Conservation (phyloP, 1,140 invertebrate species). For the Bombus cullumanus region DNA sequence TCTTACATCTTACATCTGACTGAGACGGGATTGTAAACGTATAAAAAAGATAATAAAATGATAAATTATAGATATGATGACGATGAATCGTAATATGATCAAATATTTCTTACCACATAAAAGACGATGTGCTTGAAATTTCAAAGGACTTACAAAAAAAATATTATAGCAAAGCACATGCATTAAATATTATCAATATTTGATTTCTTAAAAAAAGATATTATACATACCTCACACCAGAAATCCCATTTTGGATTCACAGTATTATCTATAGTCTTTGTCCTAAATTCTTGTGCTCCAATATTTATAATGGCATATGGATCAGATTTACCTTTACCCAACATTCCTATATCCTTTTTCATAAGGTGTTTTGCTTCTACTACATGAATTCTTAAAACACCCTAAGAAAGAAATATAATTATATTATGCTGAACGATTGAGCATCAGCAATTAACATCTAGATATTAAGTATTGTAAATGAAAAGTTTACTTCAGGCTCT, state of each 20-base stretch:
- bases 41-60: conserved; percentile 6
- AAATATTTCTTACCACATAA: conserved; percentile 60
- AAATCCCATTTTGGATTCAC: conserved; percentile 97
- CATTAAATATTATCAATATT: conserved; percentile 63
- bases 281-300: conserved; percentile 94
- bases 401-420: conserved; percentile 81
- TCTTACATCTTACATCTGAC: conserved; percentile 21
- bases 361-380: conserved; percentile 97
- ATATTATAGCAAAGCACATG: conserved; percentile 69
- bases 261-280: conserved; percentile 94
- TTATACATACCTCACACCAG: conserved; percentile 92
- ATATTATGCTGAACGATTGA: conserved; percentile 3
- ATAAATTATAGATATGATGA: conserved; percentile 8
- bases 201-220: conserved; percentile 24
- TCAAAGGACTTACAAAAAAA: conserved; percentile 35
- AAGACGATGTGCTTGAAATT: conserved; percentile 52
- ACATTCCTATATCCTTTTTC: conserved; percentile 94
- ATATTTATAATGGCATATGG: conserved; percentile 95
- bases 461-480: conserved; percentile 18
- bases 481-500: conserved; percentile 90
- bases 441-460: not conserved
- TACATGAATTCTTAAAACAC: conserved; percentile 93
- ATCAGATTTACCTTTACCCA: conserved; percentile 98
- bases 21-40: not conserved
- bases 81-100: not conserved